phyloP scores from a whole-genome alignment of 1,140 invertebrate genomes.

The Drosophila auraria region DNA sequence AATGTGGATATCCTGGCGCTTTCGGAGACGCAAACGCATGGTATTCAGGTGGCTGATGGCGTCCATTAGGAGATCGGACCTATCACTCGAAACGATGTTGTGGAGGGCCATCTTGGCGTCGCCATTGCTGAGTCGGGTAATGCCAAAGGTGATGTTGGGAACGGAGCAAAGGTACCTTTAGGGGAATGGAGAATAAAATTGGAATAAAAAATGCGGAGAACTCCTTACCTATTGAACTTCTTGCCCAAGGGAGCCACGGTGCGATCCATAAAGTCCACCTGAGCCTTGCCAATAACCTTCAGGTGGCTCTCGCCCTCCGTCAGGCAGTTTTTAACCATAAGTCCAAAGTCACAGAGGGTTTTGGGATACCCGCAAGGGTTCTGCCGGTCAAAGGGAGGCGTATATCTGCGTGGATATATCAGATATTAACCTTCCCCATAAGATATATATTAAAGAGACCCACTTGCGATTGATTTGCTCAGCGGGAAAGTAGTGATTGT shows the following conservation, averaged over 20 bases:
- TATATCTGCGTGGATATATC: slow-evolving; percentile 55
- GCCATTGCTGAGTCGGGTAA: slow-evolving; percentile 21
- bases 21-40: slow-evolving; percentile 52
- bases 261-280: slow-evolving; percentile 69
- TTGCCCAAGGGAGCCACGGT: slow-evolving; percentile 51
- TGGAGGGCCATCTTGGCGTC: slow-evolving; percentile 58
- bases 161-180: slow-evolving; percentile 47
- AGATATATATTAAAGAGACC: not conserved
- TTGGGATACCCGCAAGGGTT: slow-evolving; percentile 32
- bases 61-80: slow-evolving; percentile 29
- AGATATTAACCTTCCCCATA: not conserved
- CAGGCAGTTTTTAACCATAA: slow-evolving; percentile 59
- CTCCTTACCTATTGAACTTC: slow-evolving; percentile 47
- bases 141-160: slow-evolving; percentile 40
- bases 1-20: slow-evolving; percentile 53
- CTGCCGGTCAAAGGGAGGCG: slow-evolving; percentile 31
- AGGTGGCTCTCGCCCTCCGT: slow-evolving; percentile 41
- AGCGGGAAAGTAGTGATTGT: slow-evolving; percentile 73
- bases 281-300: slow-evolving; percentile 66
- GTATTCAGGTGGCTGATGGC: slow-evolving; percentile 60
- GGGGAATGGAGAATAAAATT: not conserved
- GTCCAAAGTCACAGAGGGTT: slow-evolving; percentile 28
- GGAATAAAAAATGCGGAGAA: too few relatives aligned
- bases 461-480: slow-evolving; percentile 70
- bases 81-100: slow-evolving; percentile 35